Evolutionary conservation across 1,140 invertebrate species (phyloP).

Genomic region (Drosophila serrata): DNA sequence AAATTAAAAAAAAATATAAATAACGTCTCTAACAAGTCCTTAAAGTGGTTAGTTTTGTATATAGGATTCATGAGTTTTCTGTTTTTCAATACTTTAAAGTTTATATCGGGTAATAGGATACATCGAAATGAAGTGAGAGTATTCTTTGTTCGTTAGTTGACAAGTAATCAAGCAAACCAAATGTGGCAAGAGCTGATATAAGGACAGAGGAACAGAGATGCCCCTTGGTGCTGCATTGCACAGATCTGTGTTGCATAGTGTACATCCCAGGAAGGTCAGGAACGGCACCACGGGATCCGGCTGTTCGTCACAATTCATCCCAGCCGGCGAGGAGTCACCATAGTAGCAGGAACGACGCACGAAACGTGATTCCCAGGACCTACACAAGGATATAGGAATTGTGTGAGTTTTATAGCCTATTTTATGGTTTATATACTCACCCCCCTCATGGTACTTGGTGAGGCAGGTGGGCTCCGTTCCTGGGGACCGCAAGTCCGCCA

Average conservation of each 20-base stretch:
- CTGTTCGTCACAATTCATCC: conserved; percentile 54
- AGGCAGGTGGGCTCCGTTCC: conserved; percentile 64
- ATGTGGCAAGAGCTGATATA: background rate
- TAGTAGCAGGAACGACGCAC: conserved; percentile 72
- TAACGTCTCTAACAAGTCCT: conserved; percentile 3
- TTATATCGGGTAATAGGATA: conserved; percentile 11
- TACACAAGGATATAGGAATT: conserved; percentile 9
- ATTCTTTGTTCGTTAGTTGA: background rate
- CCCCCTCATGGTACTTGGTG: conserved; percentile 66
- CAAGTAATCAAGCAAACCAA: conserved; percentile 6
- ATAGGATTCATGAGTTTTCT: background rate
- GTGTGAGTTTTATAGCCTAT: background rate
- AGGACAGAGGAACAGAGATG: background rate
- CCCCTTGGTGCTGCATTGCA: conserved; percentile 51
- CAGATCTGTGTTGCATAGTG: conserved; percentile 62
- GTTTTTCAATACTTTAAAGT: conserved; percentile 23
- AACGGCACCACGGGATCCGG: conserved; percentile 65
- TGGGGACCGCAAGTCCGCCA: conserved; percentile 39
- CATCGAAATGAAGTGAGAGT: background rate
- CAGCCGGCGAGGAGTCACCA: conserved; percentile 50
- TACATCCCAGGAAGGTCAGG: conserved; percentile 58
- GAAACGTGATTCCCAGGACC: conserved; percentile 46
- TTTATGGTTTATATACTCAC: conserved; percentile 51
- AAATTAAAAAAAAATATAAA: conserved; percentile 23
- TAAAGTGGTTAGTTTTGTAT: background rate